Evolutionary conservation across 2,113 vertebrate species (phyloP).

Genomic region (Periophthalmus modestus): DNA sequence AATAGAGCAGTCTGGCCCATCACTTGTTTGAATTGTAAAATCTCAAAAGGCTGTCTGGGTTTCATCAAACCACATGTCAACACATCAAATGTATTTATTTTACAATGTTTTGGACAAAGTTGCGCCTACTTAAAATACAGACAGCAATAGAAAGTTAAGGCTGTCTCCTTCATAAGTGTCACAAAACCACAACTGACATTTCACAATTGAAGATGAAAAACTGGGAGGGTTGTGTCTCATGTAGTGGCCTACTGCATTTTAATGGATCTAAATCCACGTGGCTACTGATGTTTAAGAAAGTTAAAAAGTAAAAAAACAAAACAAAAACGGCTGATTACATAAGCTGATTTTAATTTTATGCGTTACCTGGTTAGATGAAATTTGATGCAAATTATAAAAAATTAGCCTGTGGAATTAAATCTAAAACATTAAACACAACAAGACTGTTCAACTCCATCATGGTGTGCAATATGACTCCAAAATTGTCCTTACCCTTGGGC

Average conservation of each 20-base stretch:
- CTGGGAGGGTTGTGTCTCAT: conserved; percentile 36
- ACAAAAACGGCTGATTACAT: no score
- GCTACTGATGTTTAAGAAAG: no score
- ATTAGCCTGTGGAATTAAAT: neutral
- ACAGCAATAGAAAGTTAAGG: conserved; percentile 32
- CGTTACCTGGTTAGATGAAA: no score
- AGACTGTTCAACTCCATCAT: neutral
- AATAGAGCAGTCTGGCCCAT: conserved; percentile 6
- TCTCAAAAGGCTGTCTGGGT: conserved; percentile 5
- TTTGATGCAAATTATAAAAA: no score
- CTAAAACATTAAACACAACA: neutral
- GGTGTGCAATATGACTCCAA: neutral
- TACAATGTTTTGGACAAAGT: conserved; percentile 14
- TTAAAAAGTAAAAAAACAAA: no score
- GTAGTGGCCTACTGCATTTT: conserved; percentile 53
- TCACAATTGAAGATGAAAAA: conserved; percentile 32
- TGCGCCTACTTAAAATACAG: conserved; percentile 12
- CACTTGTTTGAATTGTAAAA: neutral
- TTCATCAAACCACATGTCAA: neutral
- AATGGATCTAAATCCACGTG: conserved; percentile 2
- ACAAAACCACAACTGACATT: conserved; percentile 63
- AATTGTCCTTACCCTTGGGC: conserved; percentile 63
- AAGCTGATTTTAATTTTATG: no score
- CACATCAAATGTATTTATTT: neutral
- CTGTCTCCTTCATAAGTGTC: conserved; percentile 52